Percentiles rank a stretch among this genome's conserved stretches.
phyloP scores from a whole-genome alignment of 2,888 invertebrate species.

The Metalampra italica region DNA sequence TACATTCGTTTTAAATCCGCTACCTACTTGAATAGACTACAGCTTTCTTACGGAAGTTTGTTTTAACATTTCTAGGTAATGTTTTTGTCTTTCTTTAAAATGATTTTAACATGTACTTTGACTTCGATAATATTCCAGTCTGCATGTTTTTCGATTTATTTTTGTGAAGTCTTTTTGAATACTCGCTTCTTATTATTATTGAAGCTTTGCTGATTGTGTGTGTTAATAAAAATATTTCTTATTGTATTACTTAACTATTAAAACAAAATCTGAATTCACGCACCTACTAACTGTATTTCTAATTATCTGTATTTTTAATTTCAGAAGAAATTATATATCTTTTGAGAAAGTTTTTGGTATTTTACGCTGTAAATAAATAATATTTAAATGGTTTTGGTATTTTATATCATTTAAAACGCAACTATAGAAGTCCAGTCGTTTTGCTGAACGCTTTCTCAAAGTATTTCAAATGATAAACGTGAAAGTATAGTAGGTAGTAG shows the following conservation, averaged over 20 bases:
- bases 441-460: too few species aligned
- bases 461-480: too few species aligned
- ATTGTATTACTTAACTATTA: constrained; percentile 3
- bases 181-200: constrained; percentile 69
- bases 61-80: not conserved
- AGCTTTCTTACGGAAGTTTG: constrained; percentile 16
- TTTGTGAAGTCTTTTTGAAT: constrained; percentile 33
- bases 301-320: too few species aligned
- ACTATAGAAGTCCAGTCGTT: too few species aligned
- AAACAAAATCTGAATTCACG: too few species aligned
- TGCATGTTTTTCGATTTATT: constrained; percentile 35
- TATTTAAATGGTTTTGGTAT: too few species aligned
- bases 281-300: too few species aligned
- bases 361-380: too few species aligned
- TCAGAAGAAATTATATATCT: too few species aligned
- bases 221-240: constrained; percentile 10
- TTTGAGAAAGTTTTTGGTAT: too few species aligned
- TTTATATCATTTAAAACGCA: too few species aligned
- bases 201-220: constrained; percentile 42
- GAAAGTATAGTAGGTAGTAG: too few species aligned
- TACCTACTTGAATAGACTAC: constrained; percentile 33
- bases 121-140: constrained; percentile 9
- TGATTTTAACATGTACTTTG: not conserved
- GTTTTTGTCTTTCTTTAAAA: not conserved
- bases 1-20: constrained; percentile 3